These are phyloP conservation scores for Gymnoscopelus braueri DNA, from an alignment of 2,797 vertebrate genomes.

Conservation along the genomic window DNA sequence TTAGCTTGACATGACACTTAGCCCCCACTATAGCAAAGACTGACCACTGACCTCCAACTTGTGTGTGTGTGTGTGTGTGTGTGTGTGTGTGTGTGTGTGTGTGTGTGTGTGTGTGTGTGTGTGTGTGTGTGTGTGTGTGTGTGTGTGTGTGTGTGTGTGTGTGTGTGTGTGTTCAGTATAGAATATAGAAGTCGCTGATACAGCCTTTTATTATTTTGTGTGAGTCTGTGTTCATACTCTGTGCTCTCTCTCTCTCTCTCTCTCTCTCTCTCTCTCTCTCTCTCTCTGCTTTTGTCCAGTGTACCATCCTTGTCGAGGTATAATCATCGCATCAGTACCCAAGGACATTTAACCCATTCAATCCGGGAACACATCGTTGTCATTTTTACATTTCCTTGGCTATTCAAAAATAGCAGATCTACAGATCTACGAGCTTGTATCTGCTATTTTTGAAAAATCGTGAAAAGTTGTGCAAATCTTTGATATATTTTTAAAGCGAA, in stretches of 20 bases:
- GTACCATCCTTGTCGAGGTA: slow-evolving; percentile 34
- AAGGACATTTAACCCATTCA: slow-evolving; percentile 38
- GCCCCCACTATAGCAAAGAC: slow-evolving; percentile 85
- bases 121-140: slow-evolving; percentile 25
- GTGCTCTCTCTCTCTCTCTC: not conserved
- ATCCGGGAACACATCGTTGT: no score
- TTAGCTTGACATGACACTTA: slow-evolving; percentile 84
- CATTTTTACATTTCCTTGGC: no score
- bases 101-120: slow-evolving; percentile 12
- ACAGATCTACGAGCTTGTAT: no score
- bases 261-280: not conserved
- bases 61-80: slow-evolving; percentile 21
- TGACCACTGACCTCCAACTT: slow-evolving; percentile 82
- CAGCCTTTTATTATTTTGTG: no score
- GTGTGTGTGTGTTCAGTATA: not conserved
- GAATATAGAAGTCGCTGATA: no score
- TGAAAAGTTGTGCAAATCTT: no score
- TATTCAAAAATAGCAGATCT: no score
- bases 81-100: slow-evolving; percentile 11
- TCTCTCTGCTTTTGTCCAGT: not conserved
- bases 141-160: slow-evolving; percentile 13
- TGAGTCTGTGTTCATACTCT: slow-evolving; percentile 1
- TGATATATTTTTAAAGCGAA: no score
- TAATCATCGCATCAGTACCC: slow-evolving; percentile 52
- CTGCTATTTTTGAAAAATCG: no score